Evolutionary conservation across 2,113 vertebrate genomes (phyloP).

Genomic region (Bolborhynchus lineola): DNA sequence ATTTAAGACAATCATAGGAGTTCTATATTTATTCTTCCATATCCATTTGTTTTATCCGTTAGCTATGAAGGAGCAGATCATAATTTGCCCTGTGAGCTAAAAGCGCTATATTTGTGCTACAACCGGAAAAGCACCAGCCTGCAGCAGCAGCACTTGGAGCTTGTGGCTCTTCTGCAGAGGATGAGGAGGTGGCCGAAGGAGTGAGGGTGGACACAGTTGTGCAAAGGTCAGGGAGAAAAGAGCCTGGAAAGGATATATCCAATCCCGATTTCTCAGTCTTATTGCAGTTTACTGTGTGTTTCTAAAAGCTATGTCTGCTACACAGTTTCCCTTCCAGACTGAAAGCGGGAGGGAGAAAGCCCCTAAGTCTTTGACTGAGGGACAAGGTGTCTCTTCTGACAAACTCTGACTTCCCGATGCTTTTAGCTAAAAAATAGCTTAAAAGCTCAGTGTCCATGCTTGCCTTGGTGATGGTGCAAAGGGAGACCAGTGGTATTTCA

Average conservation of each 20-base stretch:
- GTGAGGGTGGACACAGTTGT: neutral
- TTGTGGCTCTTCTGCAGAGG: neutral
- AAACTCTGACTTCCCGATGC: neutral
- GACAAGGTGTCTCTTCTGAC: neutral
- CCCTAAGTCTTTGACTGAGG: neutral
- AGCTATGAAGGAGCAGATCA: neutral
- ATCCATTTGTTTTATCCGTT: neutral
- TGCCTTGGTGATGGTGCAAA: neutral
- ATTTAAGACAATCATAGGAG: neutral
- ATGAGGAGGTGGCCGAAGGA: neutral
- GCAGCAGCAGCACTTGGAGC: rapidly evolving
- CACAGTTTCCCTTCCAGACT: neutral
- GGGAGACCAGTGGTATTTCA: neutral
- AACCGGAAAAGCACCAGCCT: neutral
- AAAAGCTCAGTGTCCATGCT: neutral
- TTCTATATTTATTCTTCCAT: neutral
- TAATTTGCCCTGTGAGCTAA: neutral
- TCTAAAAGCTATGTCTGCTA: neutral
- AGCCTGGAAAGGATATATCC: rapidly evolving
- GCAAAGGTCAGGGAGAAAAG: neutral
- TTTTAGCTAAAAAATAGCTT: neutral
- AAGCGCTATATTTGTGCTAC: neutral
- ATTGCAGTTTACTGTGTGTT: neutral
- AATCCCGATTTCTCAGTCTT: neutral
- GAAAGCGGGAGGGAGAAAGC: neutral